phyloP scores from a whole-genome alignment of 2,113 vertebrate species.

The Rafetus swinhoei region DNA sequence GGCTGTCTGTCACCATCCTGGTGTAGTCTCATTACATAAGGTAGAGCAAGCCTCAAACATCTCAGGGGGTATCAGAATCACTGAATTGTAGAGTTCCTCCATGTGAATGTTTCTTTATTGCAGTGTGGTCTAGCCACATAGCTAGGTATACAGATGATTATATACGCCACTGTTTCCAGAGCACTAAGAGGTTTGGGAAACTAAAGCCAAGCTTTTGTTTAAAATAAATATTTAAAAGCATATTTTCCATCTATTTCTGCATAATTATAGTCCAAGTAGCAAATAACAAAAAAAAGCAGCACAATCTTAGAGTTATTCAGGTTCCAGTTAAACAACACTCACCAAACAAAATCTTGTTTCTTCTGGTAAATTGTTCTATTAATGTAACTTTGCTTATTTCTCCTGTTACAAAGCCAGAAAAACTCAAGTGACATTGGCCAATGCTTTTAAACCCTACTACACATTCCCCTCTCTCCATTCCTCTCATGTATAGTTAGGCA shows the following conservation, averaged over 20 bases:
- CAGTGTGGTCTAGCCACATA: neutral
- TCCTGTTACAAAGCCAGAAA: neutral
- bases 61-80: neutral
- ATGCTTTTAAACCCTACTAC: too few species aligned
- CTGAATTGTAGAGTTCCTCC: neutral
- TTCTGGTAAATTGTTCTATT: too few species aligned
- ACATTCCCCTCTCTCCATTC: neutral
- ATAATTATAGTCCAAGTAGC: neutral
- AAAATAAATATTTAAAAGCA: neutral
- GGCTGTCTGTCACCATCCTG: neutral
- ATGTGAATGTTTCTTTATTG: neutral
- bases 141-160: neutral
- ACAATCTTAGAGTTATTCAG: neutral
- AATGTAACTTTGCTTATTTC: neutral
- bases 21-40: neutral
- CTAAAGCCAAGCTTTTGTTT: neutral
- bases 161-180: fast-evolving
- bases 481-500: neutral
- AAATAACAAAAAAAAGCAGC: neutral
- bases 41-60: neutral
- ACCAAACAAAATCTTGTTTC: neutral
- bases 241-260: fast-evolving
- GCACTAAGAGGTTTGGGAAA: neutral
- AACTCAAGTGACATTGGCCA: neutral
- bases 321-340: neutral